Evolutionary conservation across 2,113 vertebrate species (phyloP).

Genomic region (Caracal caracal): DNA sequence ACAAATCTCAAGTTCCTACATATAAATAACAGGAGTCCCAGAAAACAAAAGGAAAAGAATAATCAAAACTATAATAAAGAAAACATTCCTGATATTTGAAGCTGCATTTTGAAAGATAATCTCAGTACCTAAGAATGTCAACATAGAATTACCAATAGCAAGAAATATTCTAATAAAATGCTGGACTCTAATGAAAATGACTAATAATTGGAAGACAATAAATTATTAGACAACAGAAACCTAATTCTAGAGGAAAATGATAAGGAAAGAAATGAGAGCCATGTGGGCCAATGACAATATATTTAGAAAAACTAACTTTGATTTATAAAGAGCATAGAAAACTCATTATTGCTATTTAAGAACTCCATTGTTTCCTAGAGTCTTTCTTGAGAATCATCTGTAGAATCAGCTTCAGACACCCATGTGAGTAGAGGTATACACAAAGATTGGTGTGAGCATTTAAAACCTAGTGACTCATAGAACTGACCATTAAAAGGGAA

Average conservation of each 20-base stretch:
- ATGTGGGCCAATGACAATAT: background rate
- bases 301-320: background rate
- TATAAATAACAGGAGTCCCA: background rate
- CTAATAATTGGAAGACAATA: background rate
- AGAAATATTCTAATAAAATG: background rate
- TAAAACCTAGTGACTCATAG: background rate
- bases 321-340: background rate
- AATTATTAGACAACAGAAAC: background rate
- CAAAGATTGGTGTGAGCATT: background rate
- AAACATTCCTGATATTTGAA: background rate
- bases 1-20: background rate
- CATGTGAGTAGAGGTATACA: background rate
- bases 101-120: background rate
- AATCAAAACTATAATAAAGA: background rate
- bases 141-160: background rate
- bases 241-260: background rate
- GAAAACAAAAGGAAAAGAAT: background rate
- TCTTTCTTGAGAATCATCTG: background rate
- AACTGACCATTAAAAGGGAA: background rate
- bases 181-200: background rate
- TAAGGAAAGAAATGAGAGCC: background rate
- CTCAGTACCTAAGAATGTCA: background rate
- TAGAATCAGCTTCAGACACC: background rate
- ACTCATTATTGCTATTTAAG: background rate
- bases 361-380: background rate